Base-by-base conservation (phyloP, 2,113 vertebrate genomes). In the Neofelis nebulosa region DNA sequence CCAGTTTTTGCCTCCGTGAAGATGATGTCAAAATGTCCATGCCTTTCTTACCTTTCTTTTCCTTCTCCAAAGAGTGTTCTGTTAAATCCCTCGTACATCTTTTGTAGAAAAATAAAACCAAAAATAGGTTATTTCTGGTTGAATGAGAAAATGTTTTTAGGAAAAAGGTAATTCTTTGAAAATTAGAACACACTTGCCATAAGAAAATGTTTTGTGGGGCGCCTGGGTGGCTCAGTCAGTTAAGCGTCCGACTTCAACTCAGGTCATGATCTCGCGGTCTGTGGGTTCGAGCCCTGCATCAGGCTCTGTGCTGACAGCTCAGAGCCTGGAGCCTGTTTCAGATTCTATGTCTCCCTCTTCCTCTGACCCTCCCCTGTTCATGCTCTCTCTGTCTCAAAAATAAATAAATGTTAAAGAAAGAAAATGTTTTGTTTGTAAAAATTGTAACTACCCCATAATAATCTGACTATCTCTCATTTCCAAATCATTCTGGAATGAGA, bases 401-500 rank as follows among this genome's bases (percentile, higher is more conserved):
- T 45, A 45, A 45, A 45, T 9, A 45, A 45, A 45, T 45, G 45
- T 45, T 45, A 45, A 45, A 45, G 9, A 45, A 45, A 45, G 45
- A 45, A 45, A 45, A 66, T 12, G n/a, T 48, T 19, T 27, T 63
- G 80, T 82, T 97, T 65, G 10, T 65, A 90, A 86, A 3, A 97
- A 89, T 95, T 90, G 65, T 65, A 86, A 98, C 78, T 41, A 88
- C 95, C 95, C 95, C 93, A 21, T 52, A 96, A 41, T 84, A 97
- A 97, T 91, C 82, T 11, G 50, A 81, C 78, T 41, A 87, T 95
- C 45, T 33, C 65, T 98, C 73, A 74, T 96, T 96, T 96, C 38
- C 69, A 79, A 94, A 97, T 69, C 84, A 82, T 97, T 97, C 69
- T 71, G 66, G 96, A 97, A 96, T 98, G 97, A 97, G 81, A 97